Percentiles rank a stretch among this genome's conserved stretches.
These are phyloP conservation scores for Anser cygnoides DNA, from an alignment of 2,113 vertebrate genomes.

Conservation along the genomic window DNA sequence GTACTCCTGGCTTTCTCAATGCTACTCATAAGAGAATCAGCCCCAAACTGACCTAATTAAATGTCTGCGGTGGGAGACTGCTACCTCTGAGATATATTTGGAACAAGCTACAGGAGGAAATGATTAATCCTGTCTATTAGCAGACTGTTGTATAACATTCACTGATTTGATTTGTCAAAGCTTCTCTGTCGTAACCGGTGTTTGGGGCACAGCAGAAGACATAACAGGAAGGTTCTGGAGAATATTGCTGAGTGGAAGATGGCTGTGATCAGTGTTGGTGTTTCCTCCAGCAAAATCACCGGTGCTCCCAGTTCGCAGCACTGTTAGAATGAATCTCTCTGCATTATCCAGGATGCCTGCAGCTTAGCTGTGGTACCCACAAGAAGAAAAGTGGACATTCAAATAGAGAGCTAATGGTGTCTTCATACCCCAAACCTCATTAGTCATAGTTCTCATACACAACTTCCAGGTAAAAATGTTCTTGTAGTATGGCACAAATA, in stretches of 20 bases:
- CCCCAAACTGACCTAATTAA: background rate
- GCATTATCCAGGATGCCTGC: background rate
- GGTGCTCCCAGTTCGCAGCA: background rate
- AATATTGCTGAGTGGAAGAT: background rate
- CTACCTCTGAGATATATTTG: background rate
- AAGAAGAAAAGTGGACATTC: background rate
- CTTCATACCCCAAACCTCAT: background rate
- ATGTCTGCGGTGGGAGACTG: background rate
- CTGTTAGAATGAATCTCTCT: background rate
- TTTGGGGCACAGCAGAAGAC: background rate
- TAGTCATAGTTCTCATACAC: background rate
- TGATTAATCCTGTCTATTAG: background rate
- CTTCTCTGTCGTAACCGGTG: background rate
- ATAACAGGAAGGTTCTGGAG: background rate
- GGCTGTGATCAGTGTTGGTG: rapidly evolving
- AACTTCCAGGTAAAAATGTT: background rate
- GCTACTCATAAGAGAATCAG: background rate
- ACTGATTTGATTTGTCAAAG: background rate
- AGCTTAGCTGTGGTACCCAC: background rate
- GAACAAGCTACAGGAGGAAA: background rate
- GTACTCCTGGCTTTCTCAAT: background rate
- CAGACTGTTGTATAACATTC: background rate
- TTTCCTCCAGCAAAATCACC: background rate
- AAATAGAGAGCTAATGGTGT: background rate
- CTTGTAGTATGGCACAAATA: background rate